Evolutionary conservation across 92 coral and sea anemone genomes (phyloP).

Genomic region (Zoanthus gigantus): DNA sequence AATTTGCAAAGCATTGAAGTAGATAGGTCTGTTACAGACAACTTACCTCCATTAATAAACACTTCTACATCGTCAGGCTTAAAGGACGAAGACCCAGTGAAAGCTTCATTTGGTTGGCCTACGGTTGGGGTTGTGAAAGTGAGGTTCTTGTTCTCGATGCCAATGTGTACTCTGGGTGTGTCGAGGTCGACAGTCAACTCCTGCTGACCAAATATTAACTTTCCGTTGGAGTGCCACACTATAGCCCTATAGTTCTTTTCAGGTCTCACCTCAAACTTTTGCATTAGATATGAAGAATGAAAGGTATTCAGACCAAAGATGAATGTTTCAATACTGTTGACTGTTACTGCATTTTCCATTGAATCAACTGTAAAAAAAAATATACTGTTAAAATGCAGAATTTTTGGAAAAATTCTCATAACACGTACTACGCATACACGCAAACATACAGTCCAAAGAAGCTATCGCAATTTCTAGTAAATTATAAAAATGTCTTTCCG

Average conservation of each 20-base stretch:
- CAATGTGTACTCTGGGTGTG: neutral
- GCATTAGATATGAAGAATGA: neutral
- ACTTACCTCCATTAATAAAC: slow-evolving; percentile 21
- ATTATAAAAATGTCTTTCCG: no score
- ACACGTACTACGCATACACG: no score
- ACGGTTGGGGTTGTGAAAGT: neutral
- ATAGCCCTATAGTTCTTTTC: neutral
- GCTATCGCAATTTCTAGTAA: no score
- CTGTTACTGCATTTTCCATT: neutral
- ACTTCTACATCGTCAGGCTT: slow-evolving; percentile 37
- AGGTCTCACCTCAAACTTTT: neutral
- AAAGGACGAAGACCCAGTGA: slow-evolving; percentile 34
- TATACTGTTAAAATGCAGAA: neutral
- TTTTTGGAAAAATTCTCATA: no score
- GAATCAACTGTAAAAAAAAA: neutral
- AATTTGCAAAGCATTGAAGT: no score
- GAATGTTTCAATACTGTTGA: slow-evolving; percentile 33
- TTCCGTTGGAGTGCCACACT: neutral
- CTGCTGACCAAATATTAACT: neutral
- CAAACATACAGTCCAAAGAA: no score
- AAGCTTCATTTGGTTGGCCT: neutral
- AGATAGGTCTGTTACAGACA: neutral
- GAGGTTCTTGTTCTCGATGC: neutral
- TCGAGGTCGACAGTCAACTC: slow-evolving; percentile 13
- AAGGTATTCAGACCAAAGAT: slow-evolving; percentile 16